phyloP scores from a whole-genome alignment of 2,888 invertebrate species.

The Lasioglossum zephyrum region DNA sequence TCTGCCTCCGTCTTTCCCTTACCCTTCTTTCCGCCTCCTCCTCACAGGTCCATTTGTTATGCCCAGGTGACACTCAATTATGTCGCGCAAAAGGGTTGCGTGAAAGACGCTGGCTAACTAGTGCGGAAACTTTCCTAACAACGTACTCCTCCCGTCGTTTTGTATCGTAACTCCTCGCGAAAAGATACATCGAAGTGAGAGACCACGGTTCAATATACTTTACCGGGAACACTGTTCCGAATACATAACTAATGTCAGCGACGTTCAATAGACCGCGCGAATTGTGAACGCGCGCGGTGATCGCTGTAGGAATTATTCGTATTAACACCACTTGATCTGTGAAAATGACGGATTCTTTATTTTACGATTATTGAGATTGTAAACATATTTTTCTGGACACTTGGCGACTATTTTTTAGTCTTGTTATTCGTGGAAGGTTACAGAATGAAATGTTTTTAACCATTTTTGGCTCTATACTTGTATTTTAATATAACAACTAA shows the following conservation, averaged over 20 bases:
- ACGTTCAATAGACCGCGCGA: slow-evolving; percentile 27
- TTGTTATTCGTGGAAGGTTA: background rate
- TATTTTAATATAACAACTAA: too few relatives aligned
- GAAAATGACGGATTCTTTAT: background rate
- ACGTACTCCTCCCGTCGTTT: slow-evolving; percentile 61
- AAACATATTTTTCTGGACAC: background rate
- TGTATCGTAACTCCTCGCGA: slow-evolving; percentile 48
- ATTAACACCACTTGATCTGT: background rate
- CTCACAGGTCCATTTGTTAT: slow-evolving; percentile 81
- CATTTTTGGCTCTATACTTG: too few relatives aligned
- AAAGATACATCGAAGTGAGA: slow-evolving; percentile 63
- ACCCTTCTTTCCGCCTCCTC: slow-evolving; percentile 61
- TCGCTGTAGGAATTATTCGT: background rate
- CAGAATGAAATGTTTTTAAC: background rate
- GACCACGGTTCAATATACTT: slow-evolving; percentile 55
- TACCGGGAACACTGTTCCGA: slow-evolving; percentile 46
- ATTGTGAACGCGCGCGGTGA: background rate
- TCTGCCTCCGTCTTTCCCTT: slow-evolving; percentile 57
- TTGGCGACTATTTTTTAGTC: background rate
- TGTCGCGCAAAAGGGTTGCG: slow-evolving; percentile 77
- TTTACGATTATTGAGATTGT: background rate
- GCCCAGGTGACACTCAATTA: slow-evolving; percentile 83
- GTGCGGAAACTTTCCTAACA: slow-evolving; percentile 76
- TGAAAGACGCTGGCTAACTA: slow-evolving; percentile 75
- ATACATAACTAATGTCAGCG: slow-evolving; percentile 62